phyloP scores from a whole-genome alignment of 2,888 invertebrate species.

The Linyphia triangularis region DNA sequence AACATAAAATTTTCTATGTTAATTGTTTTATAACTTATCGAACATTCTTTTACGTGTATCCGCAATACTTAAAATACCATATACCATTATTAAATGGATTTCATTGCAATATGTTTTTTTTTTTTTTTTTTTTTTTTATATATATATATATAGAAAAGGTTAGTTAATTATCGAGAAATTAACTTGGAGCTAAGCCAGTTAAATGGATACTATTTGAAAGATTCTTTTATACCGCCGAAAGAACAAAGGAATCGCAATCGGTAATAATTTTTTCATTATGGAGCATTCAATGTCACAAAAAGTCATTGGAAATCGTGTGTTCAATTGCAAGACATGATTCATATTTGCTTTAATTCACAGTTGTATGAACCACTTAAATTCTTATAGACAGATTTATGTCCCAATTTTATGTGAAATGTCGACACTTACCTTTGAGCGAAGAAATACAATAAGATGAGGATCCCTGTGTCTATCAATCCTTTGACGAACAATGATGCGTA shows the following conservation, averaged over 20 bases:
- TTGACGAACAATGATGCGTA: constrained; percentile 73
- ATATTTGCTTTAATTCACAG: not conserved
- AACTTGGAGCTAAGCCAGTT: too few relatives aligned
- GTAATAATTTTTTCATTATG: not conserved
- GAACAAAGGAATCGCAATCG: not conserved
- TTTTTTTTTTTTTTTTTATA: too few relatives aligned
- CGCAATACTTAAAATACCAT: too few relatives aligned
- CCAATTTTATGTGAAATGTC: not conserved
- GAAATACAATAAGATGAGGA: constrained; percentile 75
- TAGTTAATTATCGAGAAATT: too few relatives aligned
- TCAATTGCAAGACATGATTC: not conserved
- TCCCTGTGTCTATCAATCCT: constrained; percentile 74
- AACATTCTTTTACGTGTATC: too few relatives aligned
- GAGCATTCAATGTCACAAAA: not conserved
- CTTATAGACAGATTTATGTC: not conserved
- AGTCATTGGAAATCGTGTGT: not conserved
- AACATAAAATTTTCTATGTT: too few relatives aligned
- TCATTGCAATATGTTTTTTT: too few relatives aligned
- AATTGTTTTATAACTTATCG: too few relatives aligned
- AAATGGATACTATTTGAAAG: too few relatives aligned
- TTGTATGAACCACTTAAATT: not conserved
- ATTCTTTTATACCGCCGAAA: too few relatives aligned
- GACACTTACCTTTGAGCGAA: constrained; percentile 73
- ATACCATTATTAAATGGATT: too few relatives aligned
- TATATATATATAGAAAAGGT: too few relatives aligned